Base-by-base conservation (phyloP, 2,888 invertebrate species). In the Drosophila heteroneura region DNA sequence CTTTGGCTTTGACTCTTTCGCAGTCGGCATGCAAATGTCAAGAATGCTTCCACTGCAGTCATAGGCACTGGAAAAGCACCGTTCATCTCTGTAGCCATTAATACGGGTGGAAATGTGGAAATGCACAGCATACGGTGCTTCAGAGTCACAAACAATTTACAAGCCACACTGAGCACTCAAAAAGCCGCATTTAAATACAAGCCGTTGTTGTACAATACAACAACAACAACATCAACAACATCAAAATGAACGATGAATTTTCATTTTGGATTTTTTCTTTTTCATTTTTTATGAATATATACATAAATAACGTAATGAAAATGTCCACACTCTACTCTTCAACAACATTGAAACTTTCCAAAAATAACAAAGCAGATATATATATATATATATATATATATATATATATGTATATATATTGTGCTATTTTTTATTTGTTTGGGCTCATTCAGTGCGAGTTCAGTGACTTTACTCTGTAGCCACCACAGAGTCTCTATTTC, bases 121-220 rank as follows among this genome's bases (percentile, higher is more conserved):
- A 62, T 59, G 72, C 65, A 70, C 66, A 62, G 74, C 70, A 76
- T 75, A 65, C 74, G 67, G 72, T 68, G 81, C 83, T 81, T 76
- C 79, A 85, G 72, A 83, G 83, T 85, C 85, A 81, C 81, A 85
- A 84, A 82, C 86, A 83, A 85, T 83, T 89, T 85, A 68, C 81
- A 89, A 83, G 90, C 89, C 79, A 81, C 86, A 74, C 72, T 89
- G 83, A 88, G 83, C 82, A 89, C 83, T 82, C 85, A 90, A 89
- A 88, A 88, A 81, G 79, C 85, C 86, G 85, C 85, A 88, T 82
- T 87, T 78, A 85, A 83, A 78, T 64, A 85, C 66, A 85, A 70
- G 26, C 73, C 64, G 77, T 82, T 84, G 85, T 85, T 74, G 33
- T 69, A 57, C n/a, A 71, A 69, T 67, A 74, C 59, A 60, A 41